Percentiles rank a stretch among this genome's conserved stretches.
These are phyloP conservation scores for Xenopus borealis DNA, from an alignment of 2,113 vertebrate species.

Conservation along the genomic window DNA sequence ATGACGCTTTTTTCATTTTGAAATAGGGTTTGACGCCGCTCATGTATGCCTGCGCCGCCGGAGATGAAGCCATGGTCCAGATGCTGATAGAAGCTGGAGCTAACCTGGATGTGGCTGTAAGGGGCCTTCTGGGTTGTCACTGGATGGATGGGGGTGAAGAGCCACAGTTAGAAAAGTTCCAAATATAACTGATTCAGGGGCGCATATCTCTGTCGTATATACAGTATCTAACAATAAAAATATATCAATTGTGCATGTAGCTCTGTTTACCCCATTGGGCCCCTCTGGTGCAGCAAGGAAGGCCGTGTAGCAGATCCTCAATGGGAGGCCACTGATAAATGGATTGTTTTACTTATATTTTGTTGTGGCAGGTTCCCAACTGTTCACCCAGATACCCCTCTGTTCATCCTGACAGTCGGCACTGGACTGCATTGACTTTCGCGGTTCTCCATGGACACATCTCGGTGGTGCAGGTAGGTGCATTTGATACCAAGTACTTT, in stretches of 20 bases:
- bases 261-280: too few relatives aligned
- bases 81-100: constrained; percentile 96
- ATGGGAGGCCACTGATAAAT: too few relatives aligned
- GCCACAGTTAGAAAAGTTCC: too few relatives aligned
- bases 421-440: constrained; percentile 90
- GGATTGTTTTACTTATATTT: too few relatives aligned
- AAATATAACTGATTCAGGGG: too few relatives aligned
- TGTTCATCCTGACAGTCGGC: constrained; percentile 89
- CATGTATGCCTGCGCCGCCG: constrained; percentile 94
- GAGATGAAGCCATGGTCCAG: constrained; percentile 96
- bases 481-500: neutral
- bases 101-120: constrained; percentile 77
- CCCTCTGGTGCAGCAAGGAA: too few relatives aligned
- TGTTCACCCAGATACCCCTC: constrained; percentile 81
- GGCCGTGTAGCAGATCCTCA: too few relatives aligned
- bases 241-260: too few relatives aligned
- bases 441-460: constrained; percentile 93
- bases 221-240: too few relatives aligned
- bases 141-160: neutral
- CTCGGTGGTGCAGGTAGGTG: constrained; percentile 89
- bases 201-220: too few relatives aligned
- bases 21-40: constrained; percentile 90
- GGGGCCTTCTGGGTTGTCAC: constrained; percentile 1
- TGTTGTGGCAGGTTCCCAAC: constrained; percentile 74
- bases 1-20: too few relatives aligned